Evolutionary conservation across 2,113 vertebrate species (phyloP).

Genomic region (Pluvianellus socialis): DNA sequence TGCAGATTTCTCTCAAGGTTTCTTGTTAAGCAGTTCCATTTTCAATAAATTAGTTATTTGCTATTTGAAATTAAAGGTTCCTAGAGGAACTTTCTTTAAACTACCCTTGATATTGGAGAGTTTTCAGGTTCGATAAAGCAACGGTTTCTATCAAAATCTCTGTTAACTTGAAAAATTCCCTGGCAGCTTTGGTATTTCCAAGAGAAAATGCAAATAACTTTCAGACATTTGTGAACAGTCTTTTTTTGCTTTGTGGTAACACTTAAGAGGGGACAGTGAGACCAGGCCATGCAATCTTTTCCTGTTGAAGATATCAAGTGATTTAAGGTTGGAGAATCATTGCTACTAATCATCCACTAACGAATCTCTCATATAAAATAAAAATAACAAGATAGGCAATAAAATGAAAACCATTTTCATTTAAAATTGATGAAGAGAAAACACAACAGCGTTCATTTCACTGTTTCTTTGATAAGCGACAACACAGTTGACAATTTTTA

Average conservation of each 20-base stretch:
- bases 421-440: neutral
- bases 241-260: neutral
- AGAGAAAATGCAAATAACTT: neutral
- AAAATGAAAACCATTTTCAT: neutral
- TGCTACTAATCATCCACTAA: neutral
- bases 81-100: neutral
- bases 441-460: neutral
- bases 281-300: neutral
- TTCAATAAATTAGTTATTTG: constrained; percentile 34
- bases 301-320: neutral
- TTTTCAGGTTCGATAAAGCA: neutral
- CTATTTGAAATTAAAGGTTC: constrained; percentile 1
- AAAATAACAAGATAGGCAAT: neutral
- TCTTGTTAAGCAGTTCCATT: constrained; percentile 1
- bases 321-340: neutral
- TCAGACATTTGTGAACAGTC: neutral
- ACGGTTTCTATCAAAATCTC: neutral
- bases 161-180: neutral
- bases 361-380: neutral
- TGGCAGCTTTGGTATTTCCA: neutral
- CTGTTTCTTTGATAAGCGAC: neutral
- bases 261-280: neutral
- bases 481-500: neutral
- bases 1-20: constrained; percentile 51
- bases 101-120: neutral